These are phyloP conservation scores for Eonycteris spelaea DNA, from an alignment of 2,113 vertebrate genomes.

Conservation along the genomic window DNA sequence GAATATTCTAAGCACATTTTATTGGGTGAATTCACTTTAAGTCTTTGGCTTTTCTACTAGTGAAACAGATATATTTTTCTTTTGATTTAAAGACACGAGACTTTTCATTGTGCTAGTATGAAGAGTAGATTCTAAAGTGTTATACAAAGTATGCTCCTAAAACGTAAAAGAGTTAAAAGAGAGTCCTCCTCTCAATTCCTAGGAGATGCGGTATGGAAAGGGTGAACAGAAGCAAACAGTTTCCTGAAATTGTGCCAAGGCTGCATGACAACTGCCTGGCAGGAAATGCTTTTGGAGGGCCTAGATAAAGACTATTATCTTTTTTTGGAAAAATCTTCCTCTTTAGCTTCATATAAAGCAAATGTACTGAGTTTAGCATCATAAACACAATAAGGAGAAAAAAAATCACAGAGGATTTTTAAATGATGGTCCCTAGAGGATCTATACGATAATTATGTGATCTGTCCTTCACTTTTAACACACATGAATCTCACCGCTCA, in stretches of 20 bases:
- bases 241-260: constrained; percentile 67
- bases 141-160: constrained; percentile 33
- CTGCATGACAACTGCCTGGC: constrained; percentile 63
- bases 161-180: constrained; percentile 44
- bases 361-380: constrained; percentile 41
- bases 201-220: constrained; percentile 42
- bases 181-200: constrained; percentile 33
- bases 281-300: constrained; percentile 75
- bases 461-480: neutral
- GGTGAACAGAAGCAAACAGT: constrained; percentile 73
- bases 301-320: constrained; percentile 72
- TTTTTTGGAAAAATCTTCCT: constrained; percentile 52
- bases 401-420: neutral
- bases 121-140: neutral
- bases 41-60: neutral
- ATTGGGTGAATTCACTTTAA: constrained; percentile 11
- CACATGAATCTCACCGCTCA: neutral
- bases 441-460: neutral
- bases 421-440: neutral
- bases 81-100: constrained; percentile 21
- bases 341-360: constrained; percentile 53
- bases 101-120: neutral
- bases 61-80: constrained; percentile 11
- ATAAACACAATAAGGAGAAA: constrained; percentile 9
- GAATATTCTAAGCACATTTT: constrained; percentile 26